Evolutionary conservation across 2,888 invertebrate genomes (phyloP).

Genomic region (Lasioglossum morio): DNA sequence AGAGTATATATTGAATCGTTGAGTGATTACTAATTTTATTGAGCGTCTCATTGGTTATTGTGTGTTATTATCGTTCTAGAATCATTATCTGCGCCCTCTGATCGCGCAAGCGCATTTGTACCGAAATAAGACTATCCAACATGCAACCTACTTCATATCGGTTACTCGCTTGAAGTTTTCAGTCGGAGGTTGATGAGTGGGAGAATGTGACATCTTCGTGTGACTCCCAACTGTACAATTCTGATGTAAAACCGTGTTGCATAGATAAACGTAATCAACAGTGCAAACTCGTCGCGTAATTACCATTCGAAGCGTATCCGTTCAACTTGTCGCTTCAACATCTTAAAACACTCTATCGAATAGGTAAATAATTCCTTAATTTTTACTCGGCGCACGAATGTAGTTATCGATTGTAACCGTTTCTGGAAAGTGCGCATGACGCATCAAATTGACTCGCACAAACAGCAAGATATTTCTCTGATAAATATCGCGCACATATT

Average conservation of each 20-base stretch:
- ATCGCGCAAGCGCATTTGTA: conserved; percentile 49
- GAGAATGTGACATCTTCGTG: background rate
- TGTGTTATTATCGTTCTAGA: background rate
- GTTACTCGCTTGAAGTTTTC: conserved; percentile 38
- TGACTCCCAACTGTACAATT: background rate
- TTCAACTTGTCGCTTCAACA: background rate
- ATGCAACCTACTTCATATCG: conserved; percentile 54
- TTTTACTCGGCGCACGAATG: conserved; percentile 49
- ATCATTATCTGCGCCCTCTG: background rate
- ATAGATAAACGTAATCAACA: background rate
- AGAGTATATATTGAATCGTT: background rate
- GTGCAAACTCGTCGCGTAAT: background rate
- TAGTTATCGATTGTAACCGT: conserved; percentile 76
- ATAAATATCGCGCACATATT: background rate
- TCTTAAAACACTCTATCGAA: background rate
- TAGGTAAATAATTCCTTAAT: conserved; percentile 68
- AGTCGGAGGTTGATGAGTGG: conserved; percentile 22
- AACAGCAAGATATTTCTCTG: background rate
- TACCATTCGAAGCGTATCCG: background rate
- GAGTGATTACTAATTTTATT: background rate
- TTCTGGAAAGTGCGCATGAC: conserved; percentile 78
- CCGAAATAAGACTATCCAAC: conserved; percentile 6
- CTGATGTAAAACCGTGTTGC: background rate
- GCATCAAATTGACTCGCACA: conserved; percentile 61
- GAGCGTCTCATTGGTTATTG: background rate